Evolutionary conservation across 2,797 vertebrate species (phyloP).

Genomic region (Enteromius unitaeniatus): DNA sequence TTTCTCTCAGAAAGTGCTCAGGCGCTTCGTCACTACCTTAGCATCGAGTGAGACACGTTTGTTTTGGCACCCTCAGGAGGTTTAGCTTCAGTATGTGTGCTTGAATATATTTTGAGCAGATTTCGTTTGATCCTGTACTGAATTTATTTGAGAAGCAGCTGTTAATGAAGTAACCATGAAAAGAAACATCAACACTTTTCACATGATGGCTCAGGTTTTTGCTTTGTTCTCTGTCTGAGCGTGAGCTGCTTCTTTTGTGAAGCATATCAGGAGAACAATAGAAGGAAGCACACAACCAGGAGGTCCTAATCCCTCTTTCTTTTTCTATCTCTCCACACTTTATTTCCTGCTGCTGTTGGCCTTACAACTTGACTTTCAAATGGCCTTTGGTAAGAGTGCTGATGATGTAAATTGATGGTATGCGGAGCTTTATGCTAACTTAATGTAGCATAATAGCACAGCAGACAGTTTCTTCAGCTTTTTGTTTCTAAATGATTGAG

Average conservation of each 20-base stretch:
- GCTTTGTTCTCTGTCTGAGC: constrained; percentile 11
- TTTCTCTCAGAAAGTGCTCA: constrained; percentile 15
- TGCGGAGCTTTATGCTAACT: neutral
- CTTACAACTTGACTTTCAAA: neutral
- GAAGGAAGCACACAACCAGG: constrained; percentile 49
- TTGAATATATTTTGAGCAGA: constrained; percentile 19
- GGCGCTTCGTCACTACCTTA: constrained; percentile 9
- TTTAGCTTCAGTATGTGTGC: constrained; percentile 19
- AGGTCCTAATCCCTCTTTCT: constrained; percentile 41
- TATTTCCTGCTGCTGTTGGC: constrained; percentile 28
- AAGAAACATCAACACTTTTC: neutral
- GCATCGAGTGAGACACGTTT: constrained; percentile 23
- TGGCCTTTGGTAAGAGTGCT: neutral
- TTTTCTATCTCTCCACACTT: constrained; percentile 46
- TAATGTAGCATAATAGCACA: neutral
- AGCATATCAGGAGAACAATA: constrained; percentile 53
- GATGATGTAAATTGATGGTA: neutral
- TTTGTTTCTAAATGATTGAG: neutral
- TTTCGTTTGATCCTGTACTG: neutral
- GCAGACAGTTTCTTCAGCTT: neutral
- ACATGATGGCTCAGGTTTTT: neutral
- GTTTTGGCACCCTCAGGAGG: constrained; percentile 36
- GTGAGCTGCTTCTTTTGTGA: constrained; percentile 33
- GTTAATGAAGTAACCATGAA: neutral
- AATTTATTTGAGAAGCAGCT: neutral